These are phyloP conservation scores for Notothenia coriiceps DNA, from an alignment of 2,113 vertebrate genomes.

Conservation along the genomic window DNA sequence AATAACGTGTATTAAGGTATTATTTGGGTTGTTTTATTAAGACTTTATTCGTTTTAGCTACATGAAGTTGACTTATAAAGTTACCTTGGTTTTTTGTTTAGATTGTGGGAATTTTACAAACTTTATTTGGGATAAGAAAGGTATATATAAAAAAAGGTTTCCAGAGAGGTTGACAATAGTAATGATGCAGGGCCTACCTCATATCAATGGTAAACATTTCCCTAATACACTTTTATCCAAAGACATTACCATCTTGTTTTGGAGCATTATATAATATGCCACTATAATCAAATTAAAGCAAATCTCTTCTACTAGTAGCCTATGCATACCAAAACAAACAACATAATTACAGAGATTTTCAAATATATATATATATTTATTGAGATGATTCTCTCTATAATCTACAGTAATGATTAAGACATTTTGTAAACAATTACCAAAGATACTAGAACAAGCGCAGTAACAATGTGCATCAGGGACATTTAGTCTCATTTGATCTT, in stretches of 20 bases:
- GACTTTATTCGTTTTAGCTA: too few relatives aligned
- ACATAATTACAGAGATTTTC: neutral
- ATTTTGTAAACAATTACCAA: conserved; percentile 26
- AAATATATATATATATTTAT: conserved; percentile 68
- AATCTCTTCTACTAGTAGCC: neutral
- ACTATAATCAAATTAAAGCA: neutral
- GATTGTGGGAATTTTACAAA: too few relatives aligned
- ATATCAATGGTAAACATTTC: too few relatives aligned
- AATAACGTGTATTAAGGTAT: too few relatives aligned
- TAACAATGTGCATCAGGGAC: conserved; percentile 28
- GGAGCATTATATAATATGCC: neutral
- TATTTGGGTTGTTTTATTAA: too few relatives aligned
- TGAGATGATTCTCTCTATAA: conserved; percentile 35
- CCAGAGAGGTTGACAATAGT: too few relatives aligned
- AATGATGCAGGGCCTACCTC: too few relatives aligned
- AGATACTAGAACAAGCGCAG: conserved; percentile 20
- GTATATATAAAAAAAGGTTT: too few relatives aligned
- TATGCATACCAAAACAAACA: neutral
- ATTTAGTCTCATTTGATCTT: neutral
- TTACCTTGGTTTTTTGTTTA: too few relatives aligned
- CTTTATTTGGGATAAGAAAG: too few relatives aligned
- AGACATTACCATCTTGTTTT: neutral
- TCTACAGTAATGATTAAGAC: neutral
- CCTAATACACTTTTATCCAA: too few relatives aligned
- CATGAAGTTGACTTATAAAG: too few relatives aligned